Evolutionary conservation across 2,888 invertebrate genomes (phyloP).

Genomic region (Trachelus iudaicus): DNA sequence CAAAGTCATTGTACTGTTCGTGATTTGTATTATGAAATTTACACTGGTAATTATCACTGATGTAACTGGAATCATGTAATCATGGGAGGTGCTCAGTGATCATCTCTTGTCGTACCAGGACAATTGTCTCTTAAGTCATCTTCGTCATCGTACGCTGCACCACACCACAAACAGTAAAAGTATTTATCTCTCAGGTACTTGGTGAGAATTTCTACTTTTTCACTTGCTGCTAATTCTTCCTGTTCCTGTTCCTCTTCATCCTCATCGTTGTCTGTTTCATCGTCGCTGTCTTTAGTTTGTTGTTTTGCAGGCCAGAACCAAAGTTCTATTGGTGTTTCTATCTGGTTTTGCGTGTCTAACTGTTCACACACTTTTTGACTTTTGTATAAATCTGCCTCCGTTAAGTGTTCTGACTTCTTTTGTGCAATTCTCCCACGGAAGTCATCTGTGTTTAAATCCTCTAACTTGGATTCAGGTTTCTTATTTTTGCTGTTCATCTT

Average conservation of each 20-base stretch:
- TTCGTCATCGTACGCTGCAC: slow-evolving; percentile 73
- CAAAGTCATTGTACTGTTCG: too few relatives aligned
- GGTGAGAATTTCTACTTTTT: slow-evolving; percentile 73
- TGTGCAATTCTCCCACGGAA: slow-evolving; percentile 68
- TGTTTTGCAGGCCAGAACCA: slow-evolving; percentile 74
- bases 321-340: slow-evolving; percentile 66
- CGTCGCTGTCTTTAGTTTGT: slow-evolving; percentile 32
- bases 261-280: slow-evolving; percentile 53
- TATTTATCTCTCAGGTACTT: slow-evolving; percentile 77
- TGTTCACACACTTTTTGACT: slow-evolving; percentile 69
- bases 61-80: too few relatives aligned
- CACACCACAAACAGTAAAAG: slow-evolving; percentile 85
- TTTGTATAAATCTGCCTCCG: slow-evolving; percentile 65
- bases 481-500: slow-evolving; percentile 48
- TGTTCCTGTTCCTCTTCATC: slow-evolving; percentile 52
- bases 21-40: too few relatives aligned
- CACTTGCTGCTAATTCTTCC: slow-evolving; percentile 59
- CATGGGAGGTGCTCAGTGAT: slow-evolving; percentile 66
- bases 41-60: too few relatives aligned
- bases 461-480: slow-evolving; percentile 42
- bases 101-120: slow-evolving; percentile 74
- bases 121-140: slow-evolving; percentile 73
- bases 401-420: slow-evolving; percentile 66
- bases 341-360: slow-evolving; percentile 71
- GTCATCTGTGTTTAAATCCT: slow-evolving; percentile 62